phyloP scores from a whole-genome alignment of 2,797 vertebrate species.

The Danio aesculapii region DNA sequence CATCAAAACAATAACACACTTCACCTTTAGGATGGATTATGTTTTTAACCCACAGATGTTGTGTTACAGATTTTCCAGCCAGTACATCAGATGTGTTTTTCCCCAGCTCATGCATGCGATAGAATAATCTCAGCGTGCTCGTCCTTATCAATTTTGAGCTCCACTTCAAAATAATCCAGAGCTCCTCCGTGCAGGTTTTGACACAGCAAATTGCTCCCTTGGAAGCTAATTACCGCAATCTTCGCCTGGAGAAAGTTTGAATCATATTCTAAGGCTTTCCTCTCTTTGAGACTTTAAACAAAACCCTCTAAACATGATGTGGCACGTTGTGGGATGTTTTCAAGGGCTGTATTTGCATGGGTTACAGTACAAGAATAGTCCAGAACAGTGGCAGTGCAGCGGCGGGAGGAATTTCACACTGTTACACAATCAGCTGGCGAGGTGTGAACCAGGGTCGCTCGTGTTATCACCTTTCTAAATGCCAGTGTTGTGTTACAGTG shows the following conservation, averaged over 20 bases:
- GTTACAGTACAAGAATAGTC: constrained; percentile 24
- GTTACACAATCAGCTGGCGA: constrained; percentile 51
- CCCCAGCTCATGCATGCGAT: not conserved
- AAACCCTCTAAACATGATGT: constrained; percentile 67
- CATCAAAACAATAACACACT: not conserved
- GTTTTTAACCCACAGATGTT: not conserved
- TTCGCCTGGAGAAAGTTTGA: constrained; percentile 66
- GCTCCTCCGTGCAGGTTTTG: constrained; percentile 67
- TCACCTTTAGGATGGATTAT: not conserved
- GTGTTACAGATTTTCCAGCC: not conserved
- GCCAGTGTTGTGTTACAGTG: constrained; percentile 17
- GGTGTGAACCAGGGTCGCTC: constrained; percentile 28
- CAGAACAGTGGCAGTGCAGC: constrained; percentile 51
- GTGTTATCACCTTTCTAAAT: constrained; percentile 37
- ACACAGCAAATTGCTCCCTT: constrained; percentile 67
- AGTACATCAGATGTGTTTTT: not conserved
- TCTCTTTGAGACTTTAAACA: constrained; percentile 60
- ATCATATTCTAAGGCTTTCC: constrained; percentile 60
- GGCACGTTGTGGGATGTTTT: constrained; percentile 61
- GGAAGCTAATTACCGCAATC: constrained; percentile 49
- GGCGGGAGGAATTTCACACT: constrained; percentile 60
- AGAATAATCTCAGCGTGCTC: not conserved
- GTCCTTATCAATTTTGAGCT: constrained; percentile 2
- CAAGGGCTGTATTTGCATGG: constrained; percentile 4
- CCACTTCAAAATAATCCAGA: constrained; percentile 60